A percentile compares a stretch with the other conserved stretches of the same genome.
phyloP scores from a whole-genome alignment of 2,797 vertebrate species.

The Pyrrhura leucotis region DNA sequence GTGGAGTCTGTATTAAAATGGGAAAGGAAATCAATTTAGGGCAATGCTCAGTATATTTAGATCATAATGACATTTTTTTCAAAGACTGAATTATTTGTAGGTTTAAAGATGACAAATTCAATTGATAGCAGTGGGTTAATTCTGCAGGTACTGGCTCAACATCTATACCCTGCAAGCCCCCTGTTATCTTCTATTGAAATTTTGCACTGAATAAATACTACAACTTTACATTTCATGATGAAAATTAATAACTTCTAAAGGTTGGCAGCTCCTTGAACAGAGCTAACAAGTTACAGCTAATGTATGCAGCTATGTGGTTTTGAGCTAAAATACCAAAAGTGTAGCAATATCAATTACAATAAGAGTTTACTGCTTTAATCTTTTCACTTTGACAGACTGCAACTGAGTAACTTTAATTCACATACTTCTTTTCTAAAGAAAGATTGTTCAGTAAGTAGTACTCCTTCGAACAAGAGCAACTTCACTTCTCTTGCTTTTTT shows the following conservation, averaged over 20 bases:
- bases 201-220: neutral
- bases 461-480: neutral
- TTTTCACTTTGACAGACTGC: neutral
- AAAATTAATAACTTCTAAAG: neutral
- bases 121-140: neutral
- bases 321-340: neutral
- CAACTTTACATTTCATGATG: neutral
- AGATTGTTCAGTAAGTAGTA: neutral
- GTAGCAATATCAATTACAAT: neutral
- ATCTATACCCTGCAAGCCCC: neutral
- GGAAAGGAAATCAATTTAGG: neutral
- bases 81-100: neutral
- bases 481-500: neutral
- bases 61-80: neutral
- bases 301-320: neutral
- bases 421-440: neutral
- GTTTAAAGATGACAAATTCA: neutral
- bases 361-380: neutral
- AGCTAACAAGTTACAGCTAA: neutral
- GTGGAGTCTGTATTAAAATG: neutral
- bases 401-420: neutral
- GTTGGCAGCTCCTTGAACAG: neutral
- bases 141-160: neutral
- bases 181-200: neutral
- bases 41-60: neutral